phyloP scores from a whole-genome alignment of 2,797 vertebrate species.

The Staurois parvus region DNA sequence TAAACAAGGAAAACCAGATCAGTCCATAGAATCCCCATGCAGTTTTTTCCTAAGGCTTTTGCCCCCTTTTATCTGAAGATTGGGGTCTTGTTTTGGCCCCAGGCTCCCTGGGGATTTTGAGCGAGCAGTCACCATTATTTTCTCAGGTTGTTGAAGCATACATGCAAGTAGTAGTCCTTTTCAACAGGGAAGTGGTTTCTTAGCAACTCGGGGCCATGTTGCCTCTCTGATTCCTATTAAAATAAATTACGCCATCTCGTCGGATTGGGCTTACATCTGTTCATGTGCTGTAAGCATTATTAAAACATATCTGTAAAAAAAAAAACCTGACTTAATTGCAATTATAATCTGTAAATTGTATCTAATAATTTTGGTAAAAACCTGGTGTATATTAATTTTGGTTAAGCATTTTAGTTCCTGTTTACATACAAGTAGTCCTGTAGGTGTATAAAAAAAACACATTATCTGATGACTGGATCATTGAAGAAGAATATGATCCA shows the following conservation, averaged over 20 bases:
- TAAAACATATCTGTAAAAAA: not conserved
- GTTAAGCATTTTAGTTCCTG: not conserved
- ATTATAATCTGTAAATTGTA: too few relatives aligned
- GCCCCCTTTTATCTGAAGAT: not conserved
- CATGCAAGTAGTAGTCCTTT: conserved; percentile 26
- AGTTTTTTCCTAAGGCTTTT: not conserved
- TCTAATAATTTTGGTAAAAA: not conserved
- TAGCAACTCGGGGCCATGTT: conserved; percentile 54
- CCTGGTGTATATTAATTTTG: too few relatives aligned
- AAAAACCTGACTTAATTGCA: not conserved
- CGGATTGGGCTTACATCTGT: not conserved
- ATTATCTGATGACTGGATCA: not conserved
- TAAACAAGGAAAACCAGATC: too few relatives aligned
- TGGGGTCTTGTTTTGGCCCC: not conserved
- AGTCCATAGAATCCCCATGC: too few relatives aligned
- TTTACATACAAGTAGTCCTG: too few relatives aligned
- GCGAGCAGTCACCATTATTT: not conserved
- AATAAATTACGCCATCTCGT: conserved; percentile 40
- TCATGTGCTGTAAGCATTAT: not conserved
- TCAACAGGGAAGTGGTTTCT: conserved; percentile 47
- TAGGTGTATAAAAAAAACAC: too few relatives aligned
- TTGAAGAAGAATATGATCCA: not conserved
- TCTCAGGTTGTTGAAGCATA: not conserved
- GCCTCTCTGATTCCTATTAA: conserved; percentile 14
- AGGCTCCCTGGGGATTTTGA: not conserved